Evolutionary conservation across 2,888 invertebrate genomes (phyloP), one percentile per base, ranked within the genome.

Genomic region (Tipula lateralis): DNA sequence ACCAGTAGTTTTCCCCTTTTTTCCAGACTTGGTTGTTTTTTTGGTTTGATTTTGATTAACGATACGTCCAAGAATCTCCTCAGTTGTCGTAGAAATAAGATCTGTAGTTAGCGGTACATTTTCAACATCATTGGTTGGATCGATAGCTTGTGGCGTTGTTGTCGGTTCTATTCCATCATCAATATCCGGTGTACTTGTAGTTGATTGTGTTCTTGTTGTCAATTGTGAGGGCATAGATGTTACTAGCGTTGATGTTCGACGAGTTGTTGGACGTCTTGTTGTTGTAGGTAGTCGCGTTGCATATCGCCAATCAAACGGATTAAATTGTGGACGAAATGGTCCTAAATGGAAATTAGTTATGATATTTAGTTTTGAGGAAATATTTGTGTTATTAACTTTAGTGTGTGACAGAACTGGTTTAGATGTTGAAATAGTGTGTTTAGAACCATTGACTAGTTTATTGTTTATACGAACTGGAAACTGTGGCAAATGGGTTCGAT

Each of bases 331-430:
- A 9, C 66, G 66, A 24, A 9, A 66, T 66, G 66, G 9, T 66
- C 66, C 66, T 66, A 66, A 66, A 66, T 66, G 66, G n/a, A 66
- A 66, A 66, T 66, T 66, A 66, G 6, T 66, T 66, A 66, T 24
- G 24, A 66, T 66, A 66, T 66, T 66, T 66, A 66, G 66, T 66
- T 66, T 66, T 3, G 66, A 66, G 1, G 66, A 66, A 66, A 66
- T 66, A 1, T 66, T 66, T 66, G 66, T 66, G 19, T 24, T 24
- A 66, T 66, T 66, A 66, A 66, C 66, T 9, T 66, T 66, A 9
- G 19, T 66, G 24, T 66, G 66, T 66, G 66, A 24, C 1, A 66
- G 19, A 66, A 66, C 66, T 19, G 66, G 66, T 66, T 66, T 66
- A 24, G 66, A 66, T 66, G 66, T 66, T 66, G 66, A 24, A 24